A percentile compares a stretch with the other conserved stretches of the same genome.
Evolutionary conservation across 2,888 invertebrate species (phyloP).

Genomic region (Rhagophthalmus giganteus): DNA sequence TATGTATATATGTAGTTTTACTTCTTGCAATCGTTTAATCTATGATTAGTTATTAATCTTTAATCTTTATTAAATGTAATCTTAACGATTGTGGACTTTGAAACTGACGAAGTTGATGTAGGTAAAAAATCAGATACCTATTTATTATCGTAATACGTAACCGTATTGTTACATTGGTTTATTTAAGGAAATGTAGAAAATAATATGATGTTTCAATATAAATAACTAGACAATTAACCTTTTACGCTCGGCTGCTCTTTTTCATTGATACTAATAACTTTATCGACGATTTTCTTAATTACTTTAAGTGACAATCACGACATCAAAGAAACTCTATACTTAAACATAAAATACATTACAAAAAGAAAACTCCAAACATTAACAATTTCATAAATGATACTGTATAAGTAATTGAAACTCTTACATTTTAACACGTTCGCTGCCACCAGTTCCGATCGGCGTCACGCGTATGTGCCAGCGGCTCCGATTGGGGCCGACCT

Average conservation of each 20-base stretch:
- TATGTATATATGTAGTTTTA: too few relatives aligned
- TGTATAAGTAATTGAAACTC: too few relatives aligned
- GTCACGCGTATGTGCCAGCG: too few relatives aligned
- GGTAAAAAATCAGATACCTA: neutral
- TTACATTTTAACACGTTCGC: too few relatives aligned
- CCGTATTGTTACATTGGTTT: constrained; percentile 5
- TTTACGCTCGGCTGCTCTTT: constrained; percentile 22
- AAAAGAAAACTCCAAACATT: too few relatives aligned
- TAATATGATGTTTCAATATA: constrained; percentile 16
- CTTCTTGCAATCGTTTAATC: too few relatives aligned
- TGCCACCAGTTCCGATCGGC: too few relatives aligned
- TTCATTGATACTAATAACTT: constrained; percentile 24
- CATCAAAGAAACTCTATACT: neutral
- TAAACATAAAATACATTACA: too few relatives aligned
- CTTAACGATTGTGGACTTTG: constrained; percentile 6
- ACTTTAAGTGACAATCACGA: constrained; percentile 11
- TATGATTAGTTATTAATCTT: too few relatives aligned
- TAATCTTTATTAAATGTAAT: too few relatives aligned
- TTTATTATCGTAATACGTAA: neutral
- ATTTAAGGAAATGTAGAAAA: constrained; percentile 7
- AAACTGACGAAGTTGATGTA: neutral
- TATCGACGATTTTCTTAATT: constrained; percentile 25
- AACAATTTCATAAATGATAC: too few relatives aligned
- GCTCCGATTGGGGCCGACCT: too few relatives aligned
- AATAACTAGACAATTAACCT: constrained; percentile 17